Base-by-base conservation (phyloP, 2,113 vertebrate species). In the Origma solitaria region DNA sequence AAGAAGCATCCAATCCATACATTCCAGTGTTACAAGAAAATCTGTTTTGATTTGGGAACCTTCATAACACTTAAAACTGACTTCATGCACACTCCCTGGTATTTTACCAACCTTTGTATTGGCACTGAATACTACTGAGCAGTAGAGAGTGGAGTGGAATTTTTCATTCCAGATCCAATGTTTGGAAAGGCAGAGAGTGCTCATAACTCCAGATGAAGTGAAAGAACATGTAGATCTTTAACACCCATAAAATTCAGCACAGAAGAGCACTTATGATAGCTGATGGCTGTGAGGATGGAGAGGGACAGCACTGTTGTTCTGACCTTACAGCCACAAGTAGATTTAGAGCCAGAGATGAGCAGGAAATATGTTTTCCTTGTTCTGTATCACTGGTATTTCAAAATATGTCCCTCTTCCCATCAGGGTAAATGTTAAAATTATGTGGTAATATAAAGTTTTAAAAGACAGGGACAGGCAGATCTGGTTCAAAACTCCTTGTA, bases 51-150 rank as follows among this genome's bases (percentile, higher is more conserved):
- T 79, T 72, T 94, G 49, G 13, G 69, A 87, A 25, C 65, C 11
- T 84, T 91, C n/a, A 7, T 25, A 77, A 69, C 10, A 40, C 45
- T 91, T 94, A 64, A 38, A 91, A 44, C 13, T 42, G 44, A 75
- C 31, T 89, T 93, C 31, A 19, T 30, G 37, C 31, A 23, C 58
- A 85, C 12, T 6, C 15, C 10, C 27, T 68, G 57, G 40, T 89
- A 68, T 87, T 96, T 89, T 87, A 93, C 73, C 82, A 91, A 19
- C 54, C 66, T 91, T 91, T 91, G 44, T 90, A 49, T 64, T 93
- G 82, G 85, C 81, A 82, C 33, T 2, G 15, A 85, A 37, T 38
- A 14, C 40, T 54, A 25, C 15, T 38, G 58, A 21, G 35, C 65
- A 79, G 49, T 58, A 89, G 73, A 84, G 15, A 72, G 47, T 8